Conservation (phyloP, 2,888 invertebrate genomes). For the Biston betularia region DNA sequence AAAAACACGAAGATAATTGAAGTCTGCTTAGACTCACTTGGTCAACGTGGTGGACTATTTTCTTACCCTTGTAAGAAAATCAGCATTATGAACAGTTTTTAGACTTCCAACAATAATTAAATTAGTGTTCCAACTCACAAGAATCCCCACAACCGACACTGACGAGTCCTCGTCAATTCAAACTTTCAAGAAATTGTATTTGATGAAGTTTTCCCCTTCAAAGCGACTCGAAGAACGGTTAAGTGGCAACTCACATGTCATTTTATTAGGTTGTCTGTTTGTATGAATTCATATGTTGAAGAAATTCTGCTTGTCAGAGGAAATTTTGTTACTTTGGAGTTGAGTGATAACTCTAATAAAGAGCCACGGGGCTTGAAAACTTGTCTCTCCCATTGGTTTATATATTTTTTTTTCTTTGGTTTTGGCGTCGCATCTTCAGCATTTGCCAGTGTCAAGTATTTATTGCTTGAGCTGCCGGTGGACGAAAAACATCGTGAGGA, state of each 20-base stretch:
- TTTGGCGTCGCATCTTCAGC: too few species aligned
- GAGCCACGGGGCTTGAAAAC: background rate
- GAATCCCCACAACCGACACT: conserved; percentile 13
- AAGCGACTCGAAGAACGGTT: conserved; percentile 25
- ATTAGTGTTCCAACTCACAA: conserved; percentile 13
- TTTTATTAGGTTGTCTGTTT: conserved; percentile 33
- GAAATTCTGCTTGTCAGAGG: conserved; percentile 15
- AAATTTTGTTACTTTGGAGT: conserved; percentile 12
- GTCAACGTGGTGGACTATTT: too few species aligned
- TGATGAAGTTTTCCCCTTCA: conserved; percentile 32
- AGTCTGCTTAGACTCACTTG: too few species aligned
- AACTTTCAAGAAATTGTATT: conserved; percentile 34
- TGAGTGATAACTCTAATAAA: conserved; percentile 9
- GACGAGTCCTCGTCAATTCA: conserved; percentile 15
- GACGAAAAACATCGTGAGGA: too few species aligned
- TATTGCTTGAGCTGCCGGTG: too few species aligned
- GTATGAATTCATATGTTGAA: conserved; percentile 19
- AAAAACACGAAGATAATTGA: too few species aligned
- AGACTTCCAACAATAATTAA: conserved; percentile 5
- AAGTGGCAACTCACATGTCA: conserved; percentile 35
- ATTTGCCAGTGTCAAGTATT: too few species aligned
- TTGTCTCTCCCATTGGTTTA: conserved; percentile 3
- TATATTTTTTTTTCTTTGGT: too few species aligned
- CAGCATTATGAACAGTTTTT: background rate
- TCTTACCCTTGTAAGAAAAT: too few species aligned